Evolutionary conservation across 2,797 vertebrate genomes (phyloP).

Genomic region (Acrossocheilus wenchowensis): DNA sequence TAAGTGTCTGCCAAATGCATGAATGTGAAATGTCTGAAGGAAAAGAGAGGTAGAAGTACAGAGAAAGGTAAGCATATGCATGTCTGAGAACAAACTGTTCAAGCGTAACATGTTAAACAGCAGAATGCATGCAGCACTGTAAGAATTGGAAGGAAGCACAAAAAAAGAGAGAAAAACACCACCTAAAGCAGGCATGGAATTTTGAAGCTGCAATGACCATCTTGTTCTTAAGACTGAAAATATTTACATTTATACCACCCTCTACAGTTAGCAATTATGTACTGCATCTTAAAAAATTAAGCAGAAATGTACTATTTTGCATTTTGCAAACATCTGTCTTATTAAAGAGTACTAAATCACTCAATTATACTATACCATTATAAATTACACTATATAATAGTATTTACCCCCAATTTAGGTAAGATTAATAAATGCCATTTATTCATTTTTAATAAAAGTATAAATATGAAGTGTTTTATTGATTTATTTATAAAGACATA

Average conservation of each 20-base stretch:
- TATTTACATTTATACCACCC: neutral
- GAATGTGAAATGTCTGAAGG: slow-evolving; percentile 46
- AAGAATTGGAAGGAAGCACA: neutral
- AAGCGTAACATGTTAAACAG: slow-evolving; percentile 10
- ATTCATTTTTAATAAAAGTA: neutral
- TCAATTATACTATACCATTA: neutral
- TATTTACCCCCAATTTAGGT: neutral
- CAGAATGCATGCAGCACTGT: slow-evolving; percentile 4
- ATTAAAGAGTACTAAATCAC: neutral
- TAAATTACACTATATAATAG: neutral
- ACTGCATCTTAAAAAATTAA: neutral
- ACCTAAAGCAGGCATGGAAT: neutral
- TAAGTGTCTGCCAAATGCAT: slow-evolving; percentile 42
- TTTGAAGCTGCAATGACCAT: neutral
- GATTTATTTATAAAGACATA: neutral
- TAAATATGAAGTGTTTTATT: neutral
- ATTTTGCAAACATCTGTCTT: neutral
- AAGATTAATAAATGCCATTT: neutral
- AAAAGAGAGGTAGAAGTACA: slow-evolving; percentile 31
- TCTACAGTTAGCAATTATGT: neutral
- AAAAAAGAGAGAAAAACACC: neutral
- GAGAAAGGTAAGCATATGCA: slow-evolving; percentile 30
- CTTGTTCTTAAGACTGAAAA: slow-evolving; percentile 6
- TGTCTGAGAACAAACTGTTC: slow-evolving; percentile 20
- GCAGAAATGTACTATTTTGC: neutral